Conservation (phyloP, 1,140 invertebrate species). For the Lasaia peninsularis region DNA sequence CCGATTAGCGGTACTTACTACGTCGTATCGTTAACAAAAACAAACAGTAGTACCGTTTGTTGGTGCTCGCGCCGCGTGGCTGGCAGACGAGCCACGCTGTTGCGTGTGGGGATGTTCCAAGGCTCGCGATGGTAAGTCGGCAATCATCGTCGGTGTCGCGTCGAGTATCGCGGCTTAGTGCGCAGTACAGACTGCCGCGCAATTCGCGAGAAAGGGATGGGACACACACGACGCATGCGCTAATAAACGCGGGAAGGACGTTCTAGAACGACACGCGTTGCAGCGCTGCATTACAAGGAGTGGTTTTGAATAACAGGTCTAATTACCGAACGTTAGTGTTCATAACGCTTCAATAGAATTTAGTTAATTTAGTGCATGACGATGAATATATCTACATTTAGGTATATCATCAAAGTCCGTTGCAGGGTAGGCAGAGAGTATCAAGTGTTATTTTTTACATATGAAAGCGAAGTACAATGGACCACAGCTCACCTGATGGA, state of each 20-base stretch:
- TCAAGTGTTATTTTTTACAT: too few relatives aligned
- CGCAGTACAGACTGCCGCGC: conserved; percentile 63
- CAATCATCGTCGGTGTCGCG: conserved; percentile 54
- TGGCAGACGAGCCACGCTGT: conserved; percentile 28
- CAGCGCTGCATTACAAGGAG: too few relatives aligned
- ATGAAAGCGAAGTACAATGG: too few relatives aligned
- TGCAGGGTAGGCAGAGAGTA: too few relatives aligned
- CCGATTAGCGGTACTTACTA: conserved; percentile 33
- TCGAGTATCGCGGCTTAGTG: conserved; percentile 51
- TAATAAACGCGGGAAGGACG: conserved; percentile 57
- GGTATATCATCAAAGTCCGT: too few relatives aligned
- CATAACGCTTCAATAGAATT: too few relatives aligned
- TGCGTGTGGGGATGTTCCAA: conserved; percentile 39
- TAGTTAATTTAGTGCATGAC: too few relatives aligned
- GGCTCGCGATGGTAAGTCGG: conserved; percentile 47
- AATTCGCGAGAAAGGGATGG: conserved; percentile 51
- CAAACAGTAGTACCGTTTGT: conserved; percentile 45
- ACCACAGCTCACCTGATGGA: too few relatives aligned
- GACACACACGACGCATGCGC: conserved; percentile 53
- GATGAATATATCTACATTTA: too few relatives aligned
- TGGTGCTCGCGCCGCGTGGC: conserved; percentile 25
- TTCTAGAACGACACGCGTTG: conserved; percentile 51
- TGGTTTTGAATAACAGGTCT: background rate
- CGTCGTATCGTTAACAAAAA: conserved; percentile 50
- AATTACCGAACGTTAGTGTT: background rate